These are phyloP conservation scores for Molorchus minor DNA, from an alignment of 2,888 invertebrate genomes.

Conservation along the genomic window DNA sequence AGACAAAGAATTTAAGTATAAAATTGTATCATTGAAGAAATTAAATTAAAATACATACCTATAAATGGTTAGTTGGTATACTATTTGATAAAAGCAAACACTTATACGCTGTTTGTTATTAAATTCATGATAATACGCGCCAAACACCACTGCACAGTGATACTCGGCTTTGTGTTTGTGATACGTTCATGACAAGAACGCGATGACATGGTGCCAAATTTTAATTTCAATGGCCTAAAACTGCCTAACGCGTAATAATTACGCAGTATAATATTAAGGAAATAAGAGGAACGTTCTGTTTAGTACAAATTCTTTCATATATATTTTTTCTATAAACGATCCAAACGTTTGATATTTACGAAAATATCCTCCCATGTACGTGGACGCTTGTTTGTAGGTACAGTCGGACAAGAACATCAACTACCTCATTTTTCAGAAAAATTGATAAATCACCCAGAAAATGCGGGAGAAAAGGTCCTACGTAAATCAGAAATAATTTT, in stretches of 20 bases:
- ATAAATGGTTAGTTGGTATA: too few relatives aligned
- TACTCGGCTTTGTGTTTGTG: not conserved
- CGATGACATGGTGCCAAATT: conserved; percentile 24
- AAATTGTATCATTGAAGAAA: too few relatives aligned
- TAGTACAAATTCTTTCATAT: conserved; percentile 22
- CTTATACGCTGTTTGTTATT: not conserved
- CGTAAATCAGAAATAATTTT: conserved; percentile 62
- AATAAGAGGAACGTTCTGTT: too few relatives aligned
- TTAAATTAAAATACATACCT: too few relatives aligned
- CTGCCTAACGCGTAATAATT: conserved; percentile 4
- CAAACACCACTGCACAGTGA: conserved; percentile 15
- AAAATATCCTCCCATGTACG: conserved; percentile 37
- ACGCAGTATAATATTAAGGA: conserved; percentile 9
- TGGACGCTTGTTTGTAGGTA: conserved; percentile 34
- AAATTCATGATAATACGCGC: conserved; percentile 20
- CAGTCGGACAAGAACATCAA: conserved; percentile 37
- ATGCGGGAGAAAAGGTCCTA: conserved; percentile 58
- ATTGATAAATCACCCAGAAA: conserved; percentile 53
- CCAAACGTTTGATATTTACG: conserved; percentile 21
- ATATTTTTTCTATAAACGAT: conserved; percentile 26
- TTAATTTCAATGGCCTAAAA: conserved; percentile 22
- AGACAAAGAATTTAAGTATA: too few relatives aligned
- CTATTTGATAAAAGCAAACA: not conserved
- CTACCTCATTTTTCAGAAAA: conserved; percentile 45
- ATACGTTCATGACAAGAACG: not conserved